Conservation (phyloP, 2,113 vertebrate species). For the Lontra canadensis region DNA sequence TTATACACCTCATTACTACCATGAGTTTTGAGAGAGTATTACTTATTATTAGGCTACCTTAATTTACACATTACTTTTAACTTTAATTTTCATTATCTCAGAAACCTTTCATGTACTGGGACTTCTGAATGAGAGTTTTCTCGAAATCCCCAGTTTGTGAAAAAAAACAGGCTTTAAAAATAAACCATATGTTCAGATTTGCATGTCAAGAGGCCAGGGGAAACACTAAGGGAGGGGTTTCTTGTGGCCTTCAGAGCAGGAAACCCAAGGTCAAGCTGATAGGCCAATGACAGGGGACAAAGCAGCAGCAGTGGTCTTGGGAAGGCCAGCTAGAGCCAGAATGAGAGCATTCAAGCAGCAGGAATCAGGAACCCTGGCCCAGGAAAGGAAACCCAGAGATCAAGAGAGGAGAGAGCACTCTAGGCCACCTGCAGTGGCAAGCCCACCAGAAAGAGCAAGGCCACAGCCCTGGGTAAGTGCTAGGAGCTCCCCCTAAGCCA, state of each 20-base stretch:
- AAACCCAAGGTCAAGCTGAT: not conserved
- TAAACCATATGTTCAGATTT: not conserved
- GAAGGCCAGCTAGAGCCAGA: not conserved
- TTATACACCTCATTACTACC: not conserved
- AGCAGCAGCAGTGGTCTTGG: not conserved
- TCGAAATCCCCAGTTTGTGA: not conserved
- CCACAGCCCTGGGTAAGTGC: not conserved
- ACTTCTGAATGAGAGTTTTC: not conserved
- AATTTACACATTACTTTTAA: not conserved
- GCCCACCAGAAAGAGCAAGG: not conserved
- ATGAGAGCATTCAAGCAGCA: not conserved
- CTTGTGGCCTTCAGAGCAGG: not conserved
- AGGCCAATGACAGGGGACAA: not conserved
- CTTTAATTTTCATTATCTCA: slow-evolving; percentile 11
- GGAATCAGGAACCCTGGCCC: not conserved
- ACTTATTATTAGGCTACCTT: not conserved
- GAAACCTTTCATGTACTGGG: not conserved
- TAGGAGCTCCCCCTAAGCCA: not conserved
- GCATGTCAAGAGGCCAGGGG: not conserved
- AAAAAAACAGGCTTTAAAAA: slow-evolving; percentile 6
- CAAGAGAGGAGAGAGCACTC: not conserved
- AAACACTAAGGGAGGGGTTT: not conserved
- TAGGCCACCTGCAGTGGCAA: not conserved
- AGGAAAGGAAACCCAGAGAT: not conserved
- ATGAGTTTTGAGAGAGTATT: not conserved